These are phyloP conservation scores for Drosophila triauraria DNA, from an alignment of 1,140 invertebrate species.

Conservation along the genomic window DNA sequence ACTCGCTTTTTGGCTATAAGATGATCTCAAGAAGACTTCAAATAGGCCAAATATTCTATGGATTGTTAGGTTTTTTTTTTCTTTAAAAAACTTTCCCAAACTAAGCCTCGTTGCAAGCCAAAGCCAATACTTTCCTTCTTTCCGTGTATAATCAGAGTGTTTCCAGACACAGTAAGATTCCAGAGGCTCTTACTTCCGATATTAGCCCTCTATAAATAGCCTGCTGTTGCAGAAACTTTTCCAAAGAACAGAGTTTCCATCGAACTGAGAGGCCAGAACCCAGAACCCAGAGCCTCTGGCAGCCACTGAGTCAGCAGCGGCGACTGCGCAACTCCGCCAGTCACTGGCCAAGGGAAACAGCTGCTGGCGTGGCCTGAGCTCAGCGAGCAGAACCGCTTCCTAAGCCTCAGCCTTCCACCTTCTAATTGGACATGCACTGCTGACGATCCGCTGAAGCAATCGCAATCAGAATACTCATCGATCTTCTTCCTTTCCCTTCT, in stretches of 20 bases:
- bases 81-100: neutral
- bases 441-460: conserved; percentile 14
- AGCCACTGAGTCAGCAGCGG: conserved; percentile 3
- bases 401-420: conserved; percentile 2
- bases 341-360: conserved; percentile 9
- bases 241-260: neutral
- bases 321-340: neutral
- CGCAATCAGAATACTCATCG: conserved; percentile 11
- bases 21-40: too few species aligned
- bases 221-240: neutral
- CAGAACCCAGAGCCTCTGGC: neutral
- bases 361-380: conserved; percentile 10
- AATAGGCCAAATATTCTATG: neutral
- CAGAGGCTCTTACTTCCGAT: too few species aligned
- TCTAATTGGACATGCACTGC: conserved; percentile 71
- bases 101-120: neutral
- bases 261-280: neutral
- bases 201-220: neutral
- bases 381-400: conserved; percentile 26
- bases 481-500: neutral
- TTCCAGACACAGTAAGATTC: neutral
- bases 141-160: neutral
- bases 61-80: neutral
- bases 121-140: neutral
- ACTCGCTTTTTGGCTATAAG: too few species aligned